Conservation (phyloP, 2,888 invertebrate genomes). For the Andrena bicolor region DNA sequence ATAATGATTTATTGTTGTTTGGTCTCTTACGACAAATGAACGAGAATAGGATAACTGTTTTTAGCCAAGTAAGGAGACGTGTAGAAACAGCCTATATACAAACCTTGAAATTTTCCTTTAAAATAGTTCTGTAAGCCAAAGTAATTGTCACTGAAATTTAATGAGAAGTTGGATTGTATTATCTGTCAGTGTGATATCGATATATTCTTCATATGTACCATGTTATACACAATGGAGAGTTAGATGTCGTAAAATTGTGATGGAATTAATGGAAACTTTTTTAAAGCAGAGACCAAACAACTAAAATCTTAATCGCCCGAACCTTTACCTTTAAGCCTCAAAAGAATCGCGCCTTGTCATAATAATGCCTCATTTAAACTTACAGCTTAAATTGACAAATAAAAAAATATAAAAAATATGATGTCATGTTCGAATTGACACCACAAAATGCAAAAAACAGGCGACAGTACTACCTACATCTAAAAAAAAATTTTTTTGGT, state of each 20-base stretch:
- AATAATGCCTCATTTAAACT: constrained; percentile 85
- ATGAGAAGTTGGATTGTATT: background rate
- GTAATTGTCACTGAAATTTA: constrained; percentile 8
- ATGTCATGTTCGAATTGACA: constrained; percentile 82
- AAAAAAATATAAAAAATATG: constrained; percentile 79
- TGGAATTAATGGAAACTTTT: constrained; percentile 18
- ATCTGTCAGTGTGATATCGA: constrained; percentile 8
- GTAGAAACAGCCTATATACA: background rate
- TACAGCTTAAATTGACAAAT: constrained; percentile 84
- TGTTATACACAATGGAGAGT: background rate
- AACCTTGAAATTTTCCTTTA: background rate
- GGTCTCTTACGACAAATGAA: constrained; percentile 75
- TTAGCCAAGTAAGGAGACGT: background rate
- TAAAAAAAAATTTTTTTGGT: constrained; percentile 82
- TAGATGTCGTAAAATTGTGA: background rate
- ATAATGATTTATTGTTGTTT: constrained; percentile 82
- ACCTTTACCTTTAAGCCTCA: constrained; percentile 78
- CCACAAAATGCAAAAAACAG: constrained; percentile 79
- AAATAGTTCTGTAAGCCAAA: constrained; percentile 12
- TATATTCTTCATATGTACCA: constrained; percentile 1
- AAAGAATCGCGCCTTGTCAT: constrained; percentile 80
- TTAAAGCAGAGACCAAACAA: constrained; percentile 81
- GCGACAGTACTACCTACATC: constrained; percentile 77
- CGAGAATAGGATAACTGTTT: background rate
- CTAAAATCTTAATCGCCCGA: constrained; percentile 78